Percentiles rank a stretch among this genome's conserved stretches.
Conservation (phyloP, 2,888 invertebrate genomes). For the Dolichopus griseipennis region DNA sequence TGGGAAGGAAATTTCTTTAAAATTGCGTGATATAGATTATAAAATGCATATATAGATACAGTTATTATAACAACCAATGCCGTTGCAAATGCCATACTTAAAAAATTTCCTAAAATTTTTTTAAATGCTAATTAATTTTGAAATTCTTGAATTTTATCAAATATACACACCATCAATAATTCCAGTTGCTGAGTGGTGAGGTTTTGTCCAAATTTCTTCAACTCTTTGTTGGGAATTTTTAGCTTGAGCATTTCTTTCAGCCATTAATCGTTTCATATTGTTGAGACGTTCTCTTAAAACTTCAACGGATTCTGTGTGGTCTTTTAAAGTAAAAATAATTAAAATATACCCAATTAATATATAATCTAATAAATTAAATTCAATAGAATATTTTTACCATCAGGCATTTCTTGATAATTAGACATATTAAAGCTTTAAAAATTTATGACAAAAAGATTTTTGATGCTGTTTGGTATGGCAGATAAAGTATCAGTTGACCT, state of each 20-base stretch:
- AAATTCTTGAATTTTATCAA: not conserved
- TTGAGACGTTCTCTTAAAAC: conserved; percentile 67
- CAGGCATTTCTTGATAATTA: not conserved
- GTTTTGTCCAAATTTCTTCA: conserved; percentile 40
- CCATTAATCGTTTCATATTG: conserved; percentile 74
- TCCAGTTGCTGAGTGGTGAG: conserved; percentile 43
- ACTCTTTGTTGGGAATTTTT: conserved; percentile 25
- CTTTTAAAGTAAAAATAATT: conserved; percentile 22
- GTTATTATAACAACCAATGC: conserved; percentile 68
- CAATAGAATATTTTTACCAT: not conserved
- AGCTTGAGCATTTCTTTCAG: conserved; percentile 54
- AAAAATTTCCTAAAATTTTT: conserved; percentile 52
- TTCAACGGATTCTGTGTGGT: conserved; percentile 62
- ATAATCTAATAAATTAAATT: not conserved
- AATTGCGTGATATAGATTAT: conserved; percentile 70
- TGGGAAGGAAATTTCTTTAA: conserved; percentile 72
- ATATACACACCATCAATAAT: conserved; percentile 55
- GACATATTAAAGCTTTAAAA: not conserved
- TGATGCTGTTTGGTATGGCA: not conserved
- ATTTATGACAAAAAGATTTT: not conserved
- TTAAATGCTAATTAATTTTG: not conserved
- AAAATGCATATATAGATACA: conserved; percentile 78
- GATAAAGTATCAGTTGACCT: not conserved
- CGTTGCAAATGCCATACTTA: conserved; percentile 73
- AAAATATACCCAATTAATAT: too few species aligned